A percentile compares a stretch with the other conserved stretches of the same genome.
Evolutionary conservation across 2,113 vertebrate species (phyloP).

Genomic region (Lophius piscatorius): DNA sequence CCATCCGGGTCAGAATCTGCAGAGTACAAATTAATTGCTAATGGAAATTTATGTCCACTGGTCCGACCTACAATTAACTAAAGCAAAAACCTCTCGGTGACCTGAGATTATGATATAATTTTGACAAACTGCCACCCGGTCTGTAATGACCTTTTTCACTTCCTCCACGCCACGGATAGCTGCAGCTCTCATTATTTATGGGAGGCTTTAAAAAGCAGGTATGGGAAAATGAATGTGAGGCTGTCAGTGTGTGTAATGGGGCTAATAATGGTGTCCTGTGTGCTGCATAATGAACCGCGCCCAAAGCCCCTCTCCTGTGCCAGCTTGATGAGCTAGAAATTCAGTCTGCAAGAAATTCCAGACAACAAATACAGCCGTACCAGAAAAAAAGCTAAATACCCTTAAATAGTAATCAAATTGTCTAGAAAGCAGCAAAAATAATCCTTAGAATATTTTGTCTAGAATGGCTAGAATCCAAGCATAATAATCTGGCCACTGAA

Average conservation of each 20-base stretch:
- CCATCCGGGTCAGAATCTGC: constrained; percentile 51
- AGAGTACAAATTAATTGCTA: constrained; percentile 71
- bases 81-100: constrained; percentile 75
- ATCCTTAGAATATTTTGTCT: no score
- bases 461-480: no score
- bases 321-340: constrained; percentile 41
- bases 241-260: constrained; percentile 84
- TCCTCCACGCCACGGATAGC: constrained; percentile 55
- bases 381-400: no score
- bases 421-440: no score
- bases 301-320: constrained; percentile 51
- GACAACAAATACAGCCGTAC: no score
- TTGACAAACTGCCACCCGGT: constrained; percentile 78
- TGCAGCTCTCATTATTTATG: constrained; percentile 78
- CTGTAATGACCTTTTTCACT: constrained; percentile 77
- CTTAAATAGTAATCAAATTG: no score
- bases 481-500: no score
- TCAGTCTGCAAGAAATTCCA: constrained; percentile 23
- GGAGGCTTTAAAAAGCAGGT: constrained; percentile 81
- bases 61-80: constrained; percentile 76
- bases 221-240: constrained; percentile 79
- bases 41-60: constrained; percentile 78
- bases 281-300: constrained; percentile 76
- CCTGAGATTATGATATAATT: constrained; percentile 81
- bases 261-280: constrained; percentile 80